A percentile compares a stretch with the other conserved stretches of the same genome.
These are phyloP conservation scores for Apis dorsata DNA, from an alignment of 1,140 invertebrate species.

Conservation along the genomic window DNA sequence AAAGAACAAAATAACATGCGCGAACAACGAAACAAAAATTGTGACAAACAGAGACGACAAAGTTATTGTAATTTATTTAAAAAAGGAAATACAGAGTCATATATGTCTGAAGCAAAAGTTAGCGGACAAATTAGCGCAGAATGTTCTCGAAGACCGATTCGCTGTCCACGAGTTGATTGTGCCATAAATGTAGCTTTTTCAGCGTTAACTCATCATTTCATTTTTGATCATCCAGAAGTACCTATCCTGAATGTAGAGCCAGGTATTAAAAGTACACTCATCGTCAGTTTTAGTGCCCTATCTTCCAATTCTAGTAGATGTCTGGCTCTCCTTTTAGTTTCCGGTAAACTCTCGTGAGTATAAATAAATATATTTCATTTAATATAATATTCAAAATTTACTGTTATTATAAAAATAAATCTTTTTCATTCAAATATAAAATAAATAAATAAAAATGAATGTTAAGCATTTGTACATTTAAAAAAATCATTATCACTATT, in stretches of 20 bases:
- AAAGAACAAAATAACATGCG: slow-evolving; percentile 13
- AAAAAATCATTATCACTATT: neutral
- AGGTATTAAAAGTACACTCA: slow-evolving; percentile 72
- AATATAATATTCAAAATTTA: neutral
- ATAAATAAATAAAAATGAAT: neutral
- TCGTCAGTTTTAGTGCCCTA: slow-evolving; percentile 71
- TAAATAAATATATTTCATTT: neutral
- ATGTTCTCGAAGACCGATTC: slow-evolving; percentile 74
- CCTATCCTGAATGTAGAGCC: slow-evolving; percentile 75
- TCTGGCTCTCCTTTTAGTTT: slow-evolving; percentile 74
- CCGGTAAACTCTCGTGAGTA: slow-evolving; percentile 76
- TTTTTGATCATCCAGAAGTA: slow-evolving; percentile 78
- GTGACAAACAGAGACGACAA: slow-evolving; percentile 31
- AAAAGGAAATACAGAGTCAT: slow-evolving; percentile 41
- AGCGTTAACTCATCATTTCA: slow-evolving; percentile 74
- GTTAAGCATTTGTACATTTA: neutral
- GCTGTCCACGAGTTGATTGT: slow-evolving; percentile 74
- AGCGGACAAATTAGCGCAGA: slow-evolving; percentile 67
- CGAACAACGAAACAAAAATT: neutral
- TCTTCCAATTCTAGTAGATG: slow-evolving; percentile 72
- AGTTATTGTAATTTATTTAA: slow-evolving; percentile 59
- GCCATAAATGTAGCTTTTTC: slow-evolving; percentile 76
- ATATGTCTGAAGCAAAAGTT: slow-evolving; percentile 60
- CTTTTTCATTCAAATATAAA: neutral
- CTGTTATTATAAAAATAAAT: neutral